These are phyloP conservation scores for Gymnopithys bicolor DNA, from an alignment of 2,797 vertebrate species.

Conservation along the genomic window DNA sequence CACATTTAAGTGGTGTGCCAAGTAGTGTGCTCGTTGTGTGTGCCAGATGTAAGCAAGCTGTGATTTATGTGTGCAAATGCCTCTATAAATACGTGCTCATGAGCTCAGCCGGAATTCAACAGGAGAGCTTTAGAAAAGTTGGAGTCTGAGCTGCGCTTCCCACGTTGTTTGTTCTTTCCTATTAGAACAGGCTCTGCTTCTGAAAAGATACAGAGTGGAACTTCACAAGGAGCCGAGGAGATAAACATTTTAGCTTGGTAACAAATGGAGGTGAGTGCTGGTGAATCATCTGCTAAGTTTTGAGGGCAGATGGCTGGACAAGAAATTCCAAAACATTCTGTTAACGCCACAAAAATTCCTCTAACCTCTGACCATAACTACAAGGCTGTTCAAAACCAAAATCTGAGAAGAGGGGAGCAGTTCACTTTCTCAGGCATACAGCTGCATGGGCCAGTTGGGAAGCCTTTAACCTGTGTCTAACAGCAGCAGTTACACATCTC, in stretches of 20 bases:
- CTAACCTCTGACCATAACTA: not conserved
- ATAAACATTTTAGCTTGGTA: not conserved
- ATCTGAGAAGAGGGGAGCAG: not conserved
- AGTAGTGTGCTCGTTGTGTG: not conserved
- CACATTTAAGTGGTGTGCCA: not conserved
- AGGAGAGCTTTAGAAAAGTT: not conserved
- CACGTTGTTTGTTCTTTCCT: not conserved
- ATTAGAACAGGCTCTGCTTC: slow-evolving; percentile 12
- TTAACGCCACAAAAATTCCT: slow-evolving; percentile 8
- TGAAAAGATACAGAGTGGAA: not conserved
- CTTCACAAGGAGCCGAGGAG: not conserved
- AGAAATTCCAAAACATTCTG: slow-evolving; percentile 22
- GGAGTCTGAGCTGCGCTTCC: not conserved
- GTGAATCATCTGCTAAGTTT: slow-evolving; percentile 9
- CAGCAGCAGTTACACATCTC: not conserved
- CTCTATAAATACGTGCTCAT: not conserved
- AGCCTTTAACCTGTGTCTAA: not conserved
- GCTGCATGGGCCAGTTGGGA: not conserved
- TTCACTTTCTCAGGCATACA: not conserved
- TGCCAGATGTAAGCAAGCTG: not conserved
- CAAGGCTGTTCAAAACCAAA: not conserved
- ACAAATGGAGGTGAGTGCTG: not conserved
- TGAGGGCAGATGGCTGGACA: not conserved
- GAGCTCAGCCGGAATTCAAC: not conserved
- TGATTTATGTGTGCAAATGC: slow-evolving; percentile 20